phyloP scores from a whole-genome alignment of 2,113 vertebrate species.

The Brachypteracias leptosomus region DNA sequence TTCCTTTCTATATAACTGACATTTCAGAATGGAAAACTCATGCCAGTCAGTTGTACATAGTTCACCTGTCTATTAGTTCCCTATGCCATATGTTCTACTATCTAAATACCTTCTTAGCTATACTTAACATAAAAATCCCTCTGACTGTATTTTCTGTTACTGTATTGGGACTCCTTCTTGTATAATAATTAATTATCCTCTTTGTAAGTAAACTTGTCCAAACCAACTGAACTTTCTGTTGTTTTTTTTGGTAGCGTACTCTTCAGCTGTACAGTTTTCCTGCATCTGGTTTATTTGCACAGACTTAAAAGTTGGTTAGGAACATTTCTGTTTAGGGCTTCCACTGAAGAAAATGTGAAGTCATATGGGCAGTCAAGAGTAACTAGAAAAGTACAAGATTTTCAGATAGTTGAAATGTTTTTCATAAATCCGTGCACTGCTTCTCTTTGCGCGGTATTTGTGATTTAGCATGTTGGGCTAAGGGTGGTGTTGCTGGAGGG shows the following conservation, averaged over 20 bases:
- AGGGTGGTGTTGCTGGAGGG: background rate
- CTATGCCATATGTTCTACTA: background rate
- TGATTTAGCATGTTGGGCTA: background rate
- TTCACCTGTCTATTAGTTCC: background rate
- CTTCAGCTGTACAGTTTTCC: background rate
- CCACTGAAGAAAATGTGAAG: background rate
- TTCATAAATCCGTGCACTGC: background rate
- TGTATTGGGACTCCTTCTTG: background rate
- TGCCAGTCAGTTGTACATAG: background rate
- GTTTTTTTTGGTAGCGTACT: background rate
- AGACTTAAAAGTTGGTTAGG: background rate
- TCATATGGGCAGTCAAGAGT: background rate
- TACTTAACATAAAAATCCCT: background rate
- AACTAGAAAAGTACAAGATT: background rate
- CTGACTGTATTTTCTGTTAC: background rate
- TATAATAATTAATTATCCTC: background rate
- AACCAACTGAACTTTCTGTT: background rate
- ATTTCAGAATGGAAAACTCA: background rate
- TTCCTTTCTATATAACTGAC: background rate
- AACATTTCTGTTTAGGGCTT: background rate
- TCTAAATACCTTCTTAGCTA: background rate
- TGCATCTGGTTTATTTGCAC: background rate
- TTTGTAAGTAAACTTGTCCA: slow-evolving; percentile 7
- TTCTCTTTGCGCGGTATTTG: background rate
- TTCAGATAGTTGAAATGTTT: background rate